Conservation (phyloP, 2,113 vertebrate genomes). For the Pluvialis apricaria region DNA sequence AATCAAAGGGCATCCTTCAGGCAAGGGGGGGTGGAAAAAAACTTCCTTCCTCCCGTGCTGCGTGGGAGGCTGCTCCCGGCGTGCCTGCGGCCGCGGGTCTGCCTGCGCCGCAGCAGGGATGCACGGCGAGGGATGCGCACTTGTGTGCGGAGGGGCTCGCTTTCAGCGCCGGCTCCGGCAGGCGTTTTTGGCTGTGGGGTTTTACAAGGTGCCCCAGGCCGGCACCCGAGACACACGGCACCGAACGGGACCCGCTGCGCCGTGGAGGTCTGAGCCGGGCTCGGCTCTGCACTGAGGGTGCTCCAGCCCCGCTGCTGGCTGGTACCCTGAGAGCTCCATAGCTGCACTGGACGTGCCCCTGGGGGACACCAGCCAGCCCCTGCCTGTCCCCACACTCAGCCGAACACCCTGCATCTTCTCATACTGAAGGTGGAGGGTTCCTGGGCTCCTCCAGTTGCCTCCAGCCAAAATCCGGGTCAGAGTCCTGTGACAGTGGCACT, state of each 20-base stretch:
- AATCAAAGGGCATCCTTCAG: neutral
- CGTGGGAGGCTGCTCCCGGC: neutral
- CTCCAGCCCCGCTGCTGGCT: neutral
- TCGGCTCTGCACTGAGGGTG: neutral
- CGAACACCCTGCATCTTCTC: neutral
- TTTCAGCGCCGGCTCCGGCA: no score
- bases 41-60: neutral
- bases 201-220: neutral
- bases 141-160: neutral
- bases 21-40: neutral
- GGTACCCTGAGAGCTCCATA: neutral
- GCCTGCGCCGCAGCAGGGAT: neutral
- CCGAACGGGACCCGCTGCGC: neutral
- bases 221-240: accelerated
- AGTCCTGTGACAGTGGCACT: no score
- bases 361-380: neutral
- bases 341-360: no score
- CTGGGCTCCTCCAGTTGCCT: neutral
- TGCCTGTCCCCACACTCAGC: neutral
- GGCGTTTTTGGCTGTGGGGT: no score
- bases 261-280: accelerated
- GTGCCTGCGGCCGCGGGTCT: neutral
- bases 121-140: neutral
- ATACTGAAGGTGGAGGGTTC: no score
- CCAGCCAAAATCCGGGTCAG: no score